These are phyloP conservation scores for Luidia sarsii DNA, from an alignment of 53 echinoderm and acorn worm genomes.

Conservation along the genomic window DNA sequence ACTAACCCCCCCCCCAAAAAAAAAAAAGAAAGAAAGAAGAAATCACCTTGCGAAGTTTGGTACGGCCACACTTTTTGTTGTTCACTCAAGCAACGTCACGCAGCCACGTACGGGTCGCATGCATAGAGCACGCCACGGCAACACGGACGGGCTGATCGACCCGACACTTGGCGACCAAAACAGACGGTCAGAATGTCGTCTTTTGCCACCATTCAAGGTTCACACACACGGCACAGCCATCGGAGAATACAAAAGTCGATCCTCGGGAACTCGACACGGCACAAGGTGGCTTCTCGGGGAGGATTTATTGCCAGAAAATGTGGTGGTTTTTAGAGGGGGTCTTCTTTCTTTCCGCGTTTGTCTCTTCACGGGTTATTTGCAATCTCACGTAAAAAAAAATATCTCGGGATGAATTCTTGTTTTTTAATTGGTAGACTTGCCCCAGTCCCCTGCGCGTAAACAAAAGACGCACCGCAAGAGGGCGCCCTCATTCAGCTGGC, in stretches of 20 bases:
- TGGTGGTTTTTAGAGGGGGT: neutral
- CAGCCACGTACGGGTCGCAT: neutral
- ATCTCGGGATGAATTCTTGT: neutral
- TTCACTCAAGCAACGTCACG: constrained; percentile 28
- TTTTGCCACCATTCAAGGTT: constrained; percentile 11
- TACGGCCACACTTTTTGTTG: constrained; percentile 1
- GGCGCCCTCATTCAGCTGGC: too few relatives aligned
- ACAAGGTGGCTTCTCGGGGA: neutral
- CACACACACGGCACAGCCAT: neutral
- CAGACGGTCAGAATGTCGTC: constrained; percentile 16
- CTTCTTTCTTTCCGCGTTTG: constrained; percentile 11
- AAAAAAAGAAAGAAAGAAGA: neutral
- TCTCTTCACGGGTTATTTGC: neutral
- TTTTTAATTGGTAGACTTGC: constrained; percentile 46
- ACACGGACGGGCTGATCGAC: neutral
- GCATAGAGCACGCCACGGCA: neutral
- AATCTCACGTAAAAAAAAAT: too few relatives aligned
- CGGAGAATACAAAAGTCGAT: neutral
- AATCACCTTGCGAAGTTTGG: constrained; percentile 29
- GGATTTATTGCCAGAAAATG: neutral
- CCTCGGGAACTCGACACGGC: neutral
- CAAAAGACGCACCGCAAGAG: too few relatives aligned
- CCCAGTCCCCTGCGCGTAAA: constrained; percentile 27
- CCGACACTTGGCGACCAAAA: constrained; percentile 19
- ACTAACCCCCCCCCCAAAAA: too few relatives aligned